Evolutionary conservation across 2,113 vertebrate genomes (phyloP).

Genomic region (Hipposideros armiger): DNA sequence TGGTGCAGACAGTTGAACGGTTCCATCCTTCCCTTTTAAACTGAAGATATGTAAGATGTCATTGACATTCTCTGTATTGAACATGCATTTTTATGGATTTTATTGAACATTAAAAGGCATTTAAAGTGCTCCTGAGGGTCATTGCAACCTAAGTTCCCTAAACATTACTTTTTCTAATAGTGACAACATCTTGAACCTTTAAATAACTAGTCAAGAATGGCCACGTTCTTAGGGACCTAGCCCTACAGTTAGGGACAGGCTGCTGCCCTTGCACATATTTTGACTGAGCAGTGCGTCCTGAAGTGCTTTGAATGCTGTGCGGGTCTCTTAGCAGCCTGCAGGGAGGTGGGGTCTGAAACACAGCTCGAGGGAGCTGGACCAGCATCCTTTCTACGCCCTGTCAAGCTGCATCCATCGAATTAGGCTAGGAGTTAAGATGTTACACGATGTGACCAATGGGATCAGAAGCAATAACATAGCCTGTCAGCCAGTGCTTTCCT

Average conservation of each 20-base stretch:
- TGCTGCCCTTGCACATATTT: background rate
- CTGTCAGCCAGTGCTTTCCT: conserved; percentile 50
- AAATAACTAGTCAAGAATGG: background rate
- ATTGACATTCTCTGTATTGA: background rate
- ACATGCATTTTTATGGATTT: background rate
- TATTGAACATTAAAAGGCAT: conserved; percentile 12
- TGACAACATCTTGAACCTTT: background rate
- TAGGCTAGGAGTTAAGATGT: conserved; percentile 74
- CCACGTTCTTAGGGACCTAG: background rate
- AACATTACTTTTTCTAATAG: background rate
- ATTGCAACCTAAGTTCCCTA: background rate
- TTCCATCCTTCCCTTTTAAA: background rate
- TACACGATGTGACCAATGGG: conserved; percentile 73
- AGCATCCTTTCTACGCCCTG: conserved; percentile 55
- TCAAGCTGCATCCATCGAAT: conserved; percentile 75
- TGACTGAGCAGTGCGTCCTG: background rate
- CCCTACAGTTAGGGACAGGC: background rate
- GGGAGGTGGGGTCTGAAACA: background rate
- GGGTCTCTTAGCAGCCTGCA: background rate
- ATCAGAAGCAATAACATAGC: conserved; percentile 74
- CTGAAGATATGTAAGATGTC: conserved; percentile 1
- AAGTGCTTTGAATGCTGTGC: background rate
- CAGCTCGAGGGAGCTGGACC: background rate
- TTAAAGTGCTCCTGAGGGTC: conserved; percentile 15
- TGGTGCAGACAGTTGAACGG: background rate